Percentiles rank a stretch among this genome's conserved stretches.
phyloP scores from a whole-genome alignment of 92 coral and sea anemone genomes.

The Micromussa lordhowensis region DNA sequence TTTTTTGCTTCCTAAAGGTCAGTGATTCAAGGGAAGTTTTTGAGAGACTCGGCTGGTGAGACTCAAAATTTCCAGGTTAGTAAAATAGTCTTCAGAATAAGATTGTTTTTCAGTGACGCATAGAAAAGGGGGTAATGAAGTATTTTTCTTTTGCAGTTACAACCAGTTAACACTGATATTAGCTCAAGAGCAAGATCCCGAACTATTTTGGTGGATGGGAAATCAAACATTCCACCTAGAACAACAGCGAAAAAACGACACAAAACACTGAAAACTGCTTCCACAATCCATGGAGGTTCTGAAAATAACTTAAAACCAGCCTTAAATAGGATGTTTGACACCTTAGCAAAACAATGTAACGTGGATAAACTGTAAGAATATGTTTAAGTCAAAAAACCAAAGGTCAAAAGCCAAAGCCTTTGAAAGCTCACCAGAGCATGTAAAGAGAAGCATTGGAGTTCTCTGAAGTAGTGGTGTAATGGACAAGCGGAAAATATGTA shows the following conservation, averaged over 20 bases:
- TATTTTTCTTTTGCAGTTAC: slow-evolving; percentile 22
- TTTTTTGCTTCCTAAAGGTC: no score
- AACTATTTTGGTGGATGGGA: slow-evolving; percentile 33
- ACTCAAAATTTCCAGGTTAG: no score
- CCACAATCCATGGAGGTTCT: slow-evolving; percentile 45
- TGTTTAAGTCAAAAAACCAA: slow-evolving; percentile 47
- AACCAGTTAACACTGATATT: slow-evolving; percentile 12
- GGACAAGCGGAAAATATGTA: slow-evolving; percentile 59
- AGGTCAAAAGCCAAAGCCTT: slow-evolving; percentile 11
- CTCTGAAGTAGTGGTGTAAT: slow-evolving; percentile 61
- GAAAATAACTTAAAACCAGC: slow-evolving; percentile 30
- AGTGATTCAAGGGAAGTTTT: no score
- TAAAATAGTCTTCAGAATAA: no score
- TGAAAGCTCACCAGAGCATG: slow-evolving; percentile 36
- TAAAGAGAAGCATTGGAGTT: slow-evolving; percentile 59
- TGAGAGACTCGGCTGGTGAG: no score
- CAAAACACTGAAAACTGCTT: slow-evolving; percentile 21
- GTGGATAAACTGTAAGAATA: slow-evolving; percentile 49
- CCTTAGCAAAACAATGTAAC: slow-evolving; percentile 53
- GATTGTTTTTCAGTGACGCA: background rate
- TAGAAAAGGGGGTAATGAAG: slow-evolving; percentile 6
- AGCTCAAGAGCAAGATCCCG: slow-evolving; percentile 27
- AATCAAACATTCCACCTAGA: slow-evolving; percentile 28
- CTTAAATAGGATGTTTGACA: slow-evolving; percentile 57
- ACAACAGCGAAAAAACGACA: slow-evolving; percentile 34